Evolutionary conservation across 2,888 invertebrate genomes (phyloP).

Genomic region (Catocala fraxini): DNA sequence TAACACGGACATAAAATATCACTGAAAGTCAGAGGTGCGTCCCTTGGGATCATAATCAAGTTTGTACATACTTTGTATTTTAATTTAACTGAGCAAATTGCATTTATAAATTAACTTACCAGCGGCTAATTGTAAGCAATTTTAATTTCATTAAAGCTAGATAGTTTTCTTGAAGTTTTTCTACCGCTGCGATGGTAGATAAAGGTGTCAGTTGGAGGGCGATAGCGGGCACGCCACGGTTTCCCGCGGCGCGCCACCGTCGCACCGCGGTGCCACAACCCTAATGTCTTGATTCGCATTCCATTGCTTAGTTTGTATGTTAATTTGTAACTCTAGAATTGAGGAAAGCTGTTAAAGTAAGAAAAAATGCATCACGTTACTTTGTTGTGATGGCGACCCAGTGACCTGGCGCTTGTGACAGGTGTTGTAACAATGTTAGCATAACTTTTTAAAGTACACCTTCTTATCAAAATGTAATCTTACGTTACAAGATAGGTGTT

Average conservation of each 20-base stretch:
- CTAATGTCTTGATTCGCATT: conserved; percentile 42
- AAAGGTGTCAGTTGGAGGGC: conserved; percentile 52
- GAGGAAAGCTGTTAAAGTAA: neutral
- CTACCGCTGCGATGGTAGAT: conserved; percentile 47
- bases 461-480: too few species aligned
- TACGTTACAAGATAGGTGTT: too few species aligned
- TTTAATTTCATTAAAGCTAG: conserved; percentile 43
- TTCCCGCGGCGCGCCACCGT: neutral
- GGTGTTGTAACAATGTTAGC: too few species aligned
- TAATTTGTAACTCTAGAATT: conserved; percentile 4
- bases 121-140: conserved; percentile 28
- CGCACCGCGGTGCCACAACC: conserved; percentile 26
- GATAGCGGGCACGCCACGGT: conserved; percentile 54
- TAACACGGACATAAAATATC: too few species aligned
- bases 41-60: too few species aligned
- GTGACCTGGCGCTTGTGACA: neutral
- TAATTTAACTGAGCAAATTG: conserved; percentile 4
- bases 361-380: neutral
- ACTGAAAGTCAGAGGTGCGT: too few species aligned
- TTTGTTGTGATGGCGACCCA: neutral
- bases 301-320: conserved; percentile 8
- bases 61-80: too few species aligned
- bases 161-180: conserved; percentile 40
- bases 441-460: neutral
- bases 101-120: conserved; percentile 9